A percentile compares a stretch with the other conserved stretches of the same genome.
phyloP scores from a whole-genome alignment of 2,797 vertebrate species.

The Helostoma temminkii region DNA sequence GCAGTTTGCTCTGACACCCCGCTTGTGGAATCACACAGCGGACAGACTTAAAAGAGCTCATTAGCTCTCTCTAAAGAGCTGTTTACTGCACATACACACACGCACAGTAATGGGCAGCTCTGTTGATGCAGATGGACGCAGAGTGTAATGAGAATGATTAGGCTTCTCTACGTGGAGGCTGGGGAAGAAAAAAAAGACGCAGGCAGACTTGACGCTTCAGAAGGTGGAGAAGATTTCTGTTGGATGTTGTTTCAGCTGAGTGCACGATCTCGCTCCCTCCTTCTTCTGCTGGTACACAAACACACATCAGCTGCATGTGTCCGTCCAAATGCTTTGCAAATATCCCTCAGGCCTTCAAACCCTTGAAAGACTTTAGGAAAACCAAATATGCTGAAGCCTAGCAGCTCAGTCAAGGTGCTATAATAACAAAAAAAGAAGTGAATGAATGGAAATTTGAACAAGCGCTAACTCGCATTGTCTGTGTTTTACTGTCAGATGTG shows the following conservation, averaged over 20 bases:
- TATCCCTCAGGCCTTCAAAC: constrained; percentile 37
- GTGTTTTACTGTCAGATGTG: not conserved
- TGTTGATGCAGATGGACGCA: constrained; percentile 95
- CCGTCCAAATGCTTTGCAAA: constrained; percentile 46
- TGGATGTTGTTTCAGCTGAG: constrained; percentile 75
- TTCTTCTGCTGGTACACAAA: constrained; percentile 35
- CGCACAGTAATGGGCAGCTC: constrained; percentile 92
- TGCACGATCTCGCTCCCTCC: constrained; percentile 44
- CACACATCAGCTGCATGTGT: constrained; percentile 42
- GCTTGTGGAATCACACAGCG: constrained; percentile 93
- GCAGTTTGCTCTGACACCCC: constrained; percentile 93
- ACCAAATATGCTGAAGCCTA: constrained; percentile 19
- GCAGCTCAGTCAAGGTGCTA: constrained; percentile 1
- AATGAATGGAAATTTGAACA: not conserved
- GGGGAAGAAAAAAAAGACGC: constrained; percentile 31
- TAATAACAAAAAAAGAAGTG: not conserved
- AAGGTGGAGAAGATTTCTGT: constrained; percentile 82
- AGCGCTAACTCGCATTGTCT: not conserved
- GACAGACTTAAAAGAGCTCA: constrained; percentile 98
- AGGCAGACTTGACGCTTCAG: constrained; percentile 61
- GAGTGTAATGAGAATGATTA: constrained; percentile 98
- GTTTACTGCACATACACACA: constrained; percentile 93
- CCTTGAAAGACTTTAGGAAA: constrained; percentile 23
- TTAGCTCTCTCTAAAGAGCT: constrained; percentile 96
- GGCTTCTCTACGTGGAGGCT: constrained; percentile 76